Base-by-base conservation (phyloP, 2,113 vertebrate genomes). In the Psittacula cyanocephala region DNA sequence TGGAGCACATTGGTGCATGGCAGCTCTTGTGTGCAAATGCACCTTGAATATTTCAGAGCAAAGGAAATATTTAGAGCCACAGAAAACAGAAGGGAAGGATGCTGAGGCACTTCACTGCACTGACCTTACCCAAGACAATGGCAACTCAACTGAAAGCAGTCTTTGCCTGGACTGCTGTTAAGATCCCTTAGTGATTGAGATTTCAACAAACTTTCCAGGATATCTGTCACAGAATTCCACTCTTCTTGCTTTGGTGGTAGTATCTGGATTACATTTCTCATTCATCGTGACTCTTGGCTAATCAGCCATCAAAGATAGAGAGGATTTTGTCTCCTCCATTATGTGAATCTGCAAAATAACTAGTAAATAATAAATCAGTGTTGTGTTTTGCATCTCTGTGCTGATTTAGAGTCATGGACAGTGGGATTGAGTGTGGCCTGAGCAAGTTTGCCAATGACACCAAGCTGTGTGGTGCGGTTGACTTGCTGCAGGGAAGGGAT, bases 141-240 rank as follows among this genome's bases (percentile, higher is more conserved):
- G 62, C 60, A 91, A 60, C 60, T 81, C 69, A 60, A 46, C 46
- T 84, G 62, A 68, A 91, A 81, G 55, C 37, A 64, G 49, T 39
- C 60, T 88, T 95, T 93, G 72, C 83, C 50, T 79, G 64, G 41
- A 68, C 76, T 91, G 60, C 68, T 84, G 44, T 86, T 87, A 78
- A 89, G 92, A 95, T 86, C 69, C 65, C 19, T 18, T 25, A 25
- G 43, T 52, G 65, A 64, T 60, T 62, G 65, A 96, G 81, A 82
- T 72, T 89, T 92, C 89, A 81, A 81, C 57, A 85, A 91, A 91
- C 86, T 91, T 95, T 91, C 78, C 81, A 81, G 88, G 28, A 69
- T 81, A 79, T 79, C 91, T 94, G 70, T 64, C 89, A 62, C 57
- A 79, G 74, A 93, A 89, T 79, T 92, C 92, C 65, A 41, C 33